A percentile compares a stretch with the other conserved stretches of the same genome.
phyloP scores from a whole-genome alignment of 1,140 invertebrate species.

The Leguminivora glycinivorella region DNA sequence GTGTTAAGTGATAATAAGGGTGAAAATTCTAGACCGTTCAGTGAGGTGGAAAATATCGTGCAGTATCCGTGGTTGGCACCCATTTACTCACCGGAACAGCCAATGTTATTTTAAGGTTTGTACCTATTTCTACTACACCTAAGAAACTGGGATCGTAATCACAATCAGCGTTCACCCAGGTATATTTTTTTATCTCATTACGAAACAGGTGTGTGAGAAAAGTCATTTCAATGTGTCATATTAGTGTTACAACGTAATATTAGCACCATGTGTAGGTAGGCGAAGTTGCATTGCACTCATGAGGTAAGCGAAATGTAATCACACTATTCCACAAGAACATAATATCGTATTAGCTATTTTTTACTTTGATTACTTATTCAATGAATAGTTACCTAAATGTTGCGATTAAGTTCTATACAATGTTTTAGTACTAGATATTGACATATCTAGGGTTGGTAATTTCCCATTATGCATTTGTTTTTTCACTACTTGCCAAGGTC shows the following conservation, averaged over 20 bases:
- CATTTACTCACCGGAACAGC: slow-evolving; percentile 59
- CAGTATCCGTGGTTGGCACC: slow-evolving; percentile 53
- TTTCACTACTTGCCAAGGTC: slow-evolving; percentile 8
- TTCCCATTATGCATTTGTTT: slow-evolving; percentile 8
- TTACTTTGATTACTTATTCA: not conserved
- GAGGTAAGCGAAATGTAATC: slow-evolving; percentile 24
- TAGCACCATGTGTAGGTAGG: slow-evolving; percentile 58
- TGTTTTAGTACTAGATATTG: not conserved
- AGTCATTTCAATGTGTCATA: slow-evolving; percentile 44
- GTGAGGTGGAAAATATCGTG: slow-evolving; percentile 45
- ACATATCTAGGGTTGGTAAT: not conserved
- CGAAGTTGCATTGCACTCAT: slow-evolving; percentile 21
- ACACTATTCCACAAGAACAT: not conserved
- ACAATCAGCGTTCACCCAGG: slow-evolving; percentile 15
- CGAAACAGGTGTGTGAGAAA: slow-evolving; percentile 45
- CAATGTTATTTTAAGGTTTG: slow-evolving; percentile 75
- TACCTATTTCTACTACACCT: slow-evolving; percentile 37
- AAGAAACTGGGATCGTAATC: slow-evolving; percentile 26
- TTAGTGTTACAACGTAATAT: slow-evolving; percentile 51
- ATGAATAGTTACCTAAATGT: not conserved
- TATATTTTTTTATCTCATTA: slow-evolving; percentile 35
- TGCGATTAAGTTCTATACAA: not conserved
- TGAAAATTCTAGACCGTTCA: slow-evolving; percentile 47
- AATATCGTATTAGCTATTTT: not conserved
- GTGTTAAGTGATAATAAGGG: slow-evolving; percentile 46